phyloP scores from a whole-genome alignment of 2,797 vertebrate genomes.

The Anas capensis region DNA sequence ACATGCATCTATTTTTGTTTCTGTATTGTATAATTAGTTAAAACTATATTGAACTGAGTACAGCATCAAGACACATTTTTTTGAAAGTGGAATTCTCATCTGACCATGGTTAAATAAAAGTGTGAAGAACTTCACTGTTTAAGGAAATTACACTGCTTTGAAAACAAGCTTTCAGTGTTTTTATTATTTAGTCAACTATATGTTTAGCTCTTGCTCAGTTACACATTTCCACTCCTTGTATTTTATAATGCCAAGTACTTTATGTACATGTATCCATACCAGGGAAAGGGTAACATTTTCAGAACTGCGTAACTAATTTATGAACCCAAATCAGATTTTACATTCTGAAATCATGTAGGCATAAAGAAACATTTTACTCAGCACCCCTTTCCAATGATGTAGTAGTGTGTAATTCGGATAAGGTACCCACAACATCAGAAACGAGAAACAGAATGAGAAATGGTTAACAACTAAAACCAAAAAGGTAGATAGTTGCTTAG shows the following conservation, averaged over 20 bases:
- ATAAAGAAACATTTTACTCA: background rate
- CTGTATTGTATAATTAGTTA: background rate
- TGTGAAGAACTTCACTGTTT: background rate
- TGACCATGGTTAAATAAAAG: background rate
- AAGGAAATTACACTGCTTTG: background rate
- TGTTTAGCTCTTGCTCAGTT: background rate
- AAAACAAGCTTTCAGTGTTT: background rate
- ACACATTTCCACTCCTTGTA: background rate
- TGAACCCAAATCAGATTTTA: background rate
- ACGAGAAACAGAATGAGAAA: background rate
- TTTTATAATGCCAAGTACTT: background rate
- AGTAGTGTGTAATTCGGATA: rapidly evolving
- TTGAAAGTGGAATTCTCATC: background rate
- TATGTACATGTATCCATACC: background rate
- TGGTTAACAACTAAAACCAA: rapidly evolving
- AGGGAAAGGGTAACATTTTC: background rate
- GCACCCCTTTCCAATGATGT: background rate
- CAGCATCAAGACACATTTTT: background rate
- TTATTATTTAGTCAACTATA: background rate
- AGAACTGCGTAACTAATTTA: background rate
- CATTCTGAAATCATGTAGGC: background rate
- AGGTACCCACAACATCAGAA: background rate
- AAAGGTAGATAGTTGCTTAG: background rate
- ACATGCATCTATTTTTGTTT: background rate
- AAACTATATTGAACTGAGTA: background rate